Evolutionary conservation across 2,888 invertebrate species (phyloP), one percentile per base, ranked within the genome.

Genomic region (Mimas tiliae): DNA sequence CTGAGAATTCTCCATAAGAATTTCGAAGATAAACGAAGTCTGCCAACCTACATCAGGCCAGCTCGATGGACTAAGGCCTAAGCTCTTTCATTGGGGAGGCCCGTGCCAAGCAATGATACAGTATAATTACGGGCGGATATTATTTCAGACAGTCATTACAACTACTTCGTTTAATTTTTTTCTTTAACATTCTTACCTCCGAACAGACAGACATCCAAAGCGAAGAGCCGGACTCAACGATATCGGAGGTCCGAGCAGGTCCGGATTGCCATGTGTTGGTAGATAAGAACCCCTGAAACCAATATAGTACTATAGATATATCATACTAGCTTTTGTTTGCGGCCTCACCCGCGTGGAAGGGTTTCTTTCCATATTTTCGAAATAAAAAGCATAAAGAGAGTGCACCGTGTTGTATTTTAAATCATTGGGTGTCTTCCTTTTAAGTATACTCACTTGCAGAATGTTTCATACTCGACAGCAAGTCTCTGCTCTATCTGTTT

Each of bases 211-310:
- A 77, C 96, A 96, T 16, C 96, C 96, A 76, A 96, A 96, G 3
- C 96, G 93, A 6, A 97, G 89, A 58, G 96, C 96, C 0, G 96
- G 95, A 74, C 96, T 96, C 83, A 96, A 86, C 1, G 96, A 96
- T 68, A 95, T 94, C 0, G 96, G 95, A 3, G 95, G 94, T 0
- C 96, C 96, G 12, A 96, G 83, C 53, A 96, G 87, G 70, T 96
- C 96, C 0, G 96, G 96, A 73, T 87, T 91, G 3, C 95, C 94
- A 79, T 96, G 96, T 68, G 96, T 96, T 0, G 96, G 96, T 73
- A 96, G 83, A 74, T 95, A 95, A 12, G 91, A 94, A 0, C 96
- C 96, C 67, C 94, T 94, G 81, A 11, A 73, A 76, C 27, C 74
- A 0, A 68, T 27, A 34, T 11, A 64, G 27, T 38, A 38, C 4